Evolutionary conservation across 92 coral and sea anemone genomes (phyloP).

Genomic region (Virgularia gustaviana): DNA sequence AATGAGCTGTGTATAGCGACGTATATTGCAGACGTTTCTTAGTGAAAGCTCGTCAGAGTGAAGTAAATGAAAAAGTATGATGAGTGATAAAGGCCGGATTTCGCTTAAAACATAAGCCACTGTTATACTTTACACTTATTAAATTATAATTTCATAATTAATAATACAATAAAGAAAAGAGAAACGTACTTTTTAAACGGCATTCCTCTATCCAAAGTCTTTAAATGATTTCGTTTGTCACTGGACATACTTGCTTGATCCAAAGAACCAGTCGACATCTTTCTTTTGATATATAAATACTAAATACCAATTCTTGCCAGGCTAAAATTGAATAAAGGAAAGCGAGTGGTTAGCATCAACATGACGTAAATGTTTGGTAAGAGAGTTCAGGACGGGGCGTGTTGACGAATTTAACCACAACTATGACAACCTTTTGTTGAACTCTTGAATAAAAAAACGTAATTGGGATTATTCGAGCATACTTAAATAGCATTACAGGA

Average conservation of each 20-base stretch:
- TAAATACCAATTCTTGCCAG: not conserved
- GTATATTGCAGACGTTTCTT: too few relatives aligned
- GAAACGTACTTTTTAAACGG: conserved; percentile 33
- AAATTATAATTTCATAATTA: not conserved
- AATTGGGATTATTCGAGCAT: too few relatives aligned
- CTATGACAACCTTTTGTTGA: too few relatives aligned
- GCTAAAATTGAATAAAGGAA: not conserved
- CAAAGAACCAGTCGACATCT: conserved; percentile 10
- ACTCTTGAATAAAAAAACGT: too few relatives aligned
- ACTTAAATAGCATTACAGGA: too few relatives aligned
- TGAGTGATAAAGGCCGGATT: not conserved
- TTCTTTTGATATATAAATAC: not conserved
- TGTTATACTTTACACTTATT: not conserved
- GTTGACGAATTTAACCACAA: too few relatives aligned
- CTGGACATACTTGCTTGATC: conserved; percentile 2
- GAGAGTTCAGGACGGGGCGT: too few relatives aligned
- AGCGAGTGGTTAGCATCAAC: not conserved
- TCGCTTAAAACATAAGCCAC: not conserved
- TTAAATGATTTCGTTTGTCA: conserved; percentile 19
- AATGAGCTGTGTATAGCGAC: too few relatives aligned
- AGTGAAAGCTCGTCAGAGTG: too few relatives aligned
- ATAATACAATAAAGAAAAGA: not conserved
- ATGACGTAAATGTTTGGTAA: too few relatives aligned
- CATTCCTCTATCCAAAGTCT: conserved; percentile 27
- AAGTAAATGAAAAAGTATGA: not conserved